A percentile compares a stretch with the other conserved stretches of the same genome.
Evolutionary conservation across 2,797 vertebrate genomes (phyloP).

Genomic region (Characodon lateralis): DNA sequence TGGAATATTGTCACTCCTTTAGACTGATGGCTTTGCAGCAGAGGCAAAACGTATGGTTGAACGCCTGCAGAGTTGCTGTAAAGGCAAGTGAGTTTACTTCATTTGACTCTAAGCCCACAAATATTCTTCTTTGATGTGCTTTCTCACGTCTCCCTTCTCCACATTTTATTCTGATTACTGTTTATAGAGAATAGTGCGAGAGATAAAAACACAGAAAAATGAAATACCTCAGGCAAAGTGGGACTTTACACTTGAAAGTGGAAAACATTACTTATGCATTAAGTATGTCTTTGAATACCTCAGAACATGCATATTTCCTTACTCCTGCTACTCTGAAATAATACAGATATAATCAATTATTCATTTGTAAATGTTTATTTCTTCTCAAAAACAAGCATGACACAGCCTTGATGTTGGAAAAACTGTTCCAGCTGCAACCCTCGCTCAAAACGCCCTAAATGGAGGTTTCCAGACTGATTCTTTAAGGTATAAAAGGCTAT

Average conservation of each 20-base stretch:
- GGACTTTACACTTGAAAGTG: slow-evolving; percentile 80
- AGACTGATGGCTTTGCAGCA: slow-evolving; percentile 15
- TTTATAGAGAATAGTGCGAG: slow-evolving; percentile 57
- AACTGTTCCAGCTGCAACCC: slow-evolving; percentile 53
- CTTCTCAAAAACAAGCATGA: slow-evolving; percentile 72
- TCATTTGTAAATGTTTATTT: slow-evolving; percentile 80
- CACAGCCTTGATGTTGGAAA: slow-evolving; percentile 69
- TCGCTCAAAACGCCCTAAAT: slow-evolving; percentile 39
- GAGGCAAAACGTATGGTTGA: slow-evolving; percentile 2
- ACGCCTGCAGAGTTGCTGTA: slow-evolving; percentile 30
- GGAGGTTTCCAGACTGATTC: slow-evolving; percentile 52
- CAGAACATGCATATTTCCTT: slow-evolving; percentile 67
- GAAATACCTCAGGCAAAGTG: slow-evolving; percentile 74
- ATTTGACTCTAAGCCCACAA: slow-evolving; percentile 43
- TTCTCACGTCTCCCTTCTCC: slow-evolving; percentile 37
- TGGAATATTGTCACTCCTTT: not conserved
- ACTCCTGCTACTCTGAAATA: slow-evolving; percentile 63
- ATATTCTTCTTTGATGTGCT: slow-evolving; percentile 60
- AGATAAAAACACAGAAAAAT: slow-evolving; percentile 65
- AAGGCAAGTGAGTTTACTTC: slow-evolving; percentile 24
- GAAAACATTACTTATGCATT: slow-evolving; percentile 78
- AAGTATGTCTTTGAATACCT: slow-evolving; percentile 78
- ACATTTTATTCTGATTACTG: slow-evolving; percentile 62
- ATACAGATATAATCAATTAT: slow-evolving; percentile 79
- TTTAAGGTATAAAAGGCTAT: slow-evolving; percentile 35